A percentile compares a stretch with the other conserved stretches of the same genome.
Evolutionary conservation across 2,888 invertebrate genomes (phyloP).

Genomic region (Orthosia gothica): DNA sequence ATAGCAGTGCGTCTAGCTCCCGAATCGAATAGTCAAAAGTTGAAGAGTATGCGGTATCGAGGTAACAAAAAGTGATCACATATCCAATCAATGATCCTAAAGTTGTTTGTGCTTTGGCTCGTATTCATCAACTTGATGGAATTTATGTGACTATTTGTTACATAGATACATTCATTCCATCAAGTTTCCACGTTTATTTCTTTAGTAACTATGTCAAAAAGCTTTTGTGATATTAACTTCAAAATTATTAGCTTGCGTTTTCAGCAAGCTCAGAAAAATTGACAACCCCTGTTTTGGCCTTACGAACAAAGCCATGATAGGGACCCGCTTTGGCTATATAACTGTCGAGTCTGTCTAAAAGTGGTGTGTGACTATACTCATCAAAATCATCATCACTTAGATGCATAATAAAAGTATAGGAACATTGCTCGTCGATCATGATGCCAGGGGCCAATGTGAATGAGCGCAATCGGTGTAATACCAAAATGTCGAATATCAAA

Average conservation of each 20-base stretch:
- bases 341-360: background rate
- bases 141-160: no score
- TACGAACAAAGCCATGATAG: background rate
- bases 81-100: background rate
- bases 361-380: background rate
- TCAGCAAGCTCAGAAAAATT: background rate
- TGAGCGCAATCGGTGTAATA: no score
- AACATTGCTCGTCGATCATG: background rate
- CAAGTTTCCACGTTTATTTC: background rate
- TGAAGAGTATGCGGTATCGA: background rate
- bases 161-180: background rate
- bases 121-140: no score
- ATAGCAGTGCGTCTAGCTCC: background rate
- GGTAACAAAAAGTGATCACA: no score
- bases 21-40: background rate
- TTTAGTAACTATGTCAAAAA: background rate
- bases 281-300: background rate
- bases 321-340: no score
- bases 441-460: no score
- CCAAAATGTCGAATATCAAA: no score
- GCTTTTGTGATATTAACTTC: constrained; percentile 11
- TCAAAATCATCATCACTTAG: background rate
- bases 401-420: background rate
- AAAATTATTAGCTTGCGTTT: background rate
- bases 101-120: constrained; percentile 12